Evolutionary conservation across 2,888 invertebrate genomes (phyloP), one percentile per base, ranked within the genome.

Genomic region (Hypomecis atomaria): DNA sequence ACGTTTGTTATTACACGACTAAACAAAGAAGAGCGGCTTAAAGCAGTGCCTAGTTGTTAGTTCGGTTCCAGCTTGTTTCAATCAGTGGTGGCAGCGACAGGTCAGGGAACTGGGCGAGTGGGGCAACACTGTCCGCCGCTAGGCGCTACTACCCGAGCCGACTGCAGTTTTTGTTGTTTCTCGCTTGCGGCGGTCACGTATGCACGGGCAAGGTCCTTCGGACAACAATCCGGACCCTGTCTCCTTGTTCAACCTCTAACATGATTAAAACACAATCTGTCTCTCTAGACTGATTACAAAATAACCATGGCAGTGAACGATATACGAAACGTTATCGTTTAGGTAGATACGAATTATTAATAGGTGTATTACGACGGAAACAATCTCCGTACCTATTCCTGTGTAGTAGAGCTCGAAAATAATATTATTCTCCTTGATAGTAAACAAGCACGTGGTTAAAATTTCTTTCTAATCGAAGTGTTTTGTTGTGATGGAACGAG

Each of bases 181-280:
- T 76, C 67, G 73, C 82, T 73, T 67, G 70, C 59, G 74, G 78
- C 78, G 71, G 74, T 81, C 78, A 79, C 78, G 81, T 72, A 76
- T 71, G 58, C 74, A 69, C 71, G 74, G 74, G 60, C 71, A 77
- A 77, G 76, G 77, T 72, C 66, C 57, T 53, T 57, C 52, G 37
- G 45, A 67, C 58, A 73, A 67, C 71, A 66, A 74, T 67, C 67
- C 71, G 70, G 67, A 13, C 43, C 37, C 43, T 5, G 57, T 57
- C 60, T 53, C 47, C 56, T 54, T 59, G 9, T 8, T 23, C 49
- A 59, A 59, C 59, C 44, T 49, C 52, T 13, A 53, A 53, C 45
- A 13, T 48, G 38, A 57, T 37, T 34, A 62, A 10, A 13, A 13
- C 49, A 61, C 40, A 40, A 48, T 47, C 33, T 40, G 43, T 55